Evolutionary conservation across 2,797 vertebrate species (phyloP).

Genomic region (Scyliorhinus canicula): DNA sequence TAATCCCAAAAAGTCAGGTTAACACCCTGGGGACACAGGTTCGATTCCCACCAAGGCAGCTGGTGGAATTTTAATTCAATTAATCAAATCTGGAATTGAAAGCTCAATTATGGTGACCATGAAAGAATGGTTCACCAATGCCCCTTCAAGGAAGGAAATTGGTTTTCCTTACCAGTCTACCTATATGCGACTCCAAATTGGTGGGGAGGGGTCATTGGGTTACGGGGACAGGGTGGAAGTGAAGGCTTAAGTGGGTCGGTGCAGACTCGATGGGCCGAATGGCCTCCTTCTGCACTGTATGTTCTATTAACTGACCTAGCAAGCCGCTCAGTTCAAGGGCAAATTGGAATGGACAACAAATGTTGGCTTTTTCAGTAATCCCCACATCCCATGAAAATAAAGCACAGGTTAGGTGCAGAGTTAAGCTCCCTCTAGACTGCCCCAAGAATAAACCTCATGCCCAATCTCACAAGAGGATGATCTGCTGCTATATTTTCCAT

Average conservation of each 20-base stretch:
- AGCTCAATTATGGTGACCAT: no score
- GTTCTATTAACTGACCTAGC: not conserved
- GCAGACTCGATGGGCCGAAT: no score
- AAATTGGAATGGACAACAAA: not conserved
- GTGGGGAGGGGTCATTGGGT: no score
- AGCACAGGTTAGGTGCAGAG: not conserved
- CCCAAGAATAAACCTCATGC: not conserved
- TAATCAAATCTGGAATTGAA: no score
- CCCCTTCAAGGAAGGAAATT: not conserved
- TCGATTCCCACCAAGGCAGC: no score
- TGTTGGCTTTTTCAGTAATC: not conserved
- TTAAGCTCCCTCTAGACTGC: not conserved
- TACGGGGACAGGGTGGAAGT: no score
- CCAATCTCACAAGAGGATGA: not conserved
- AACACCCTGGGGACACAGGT: no score
- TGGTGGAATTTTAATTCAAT: no score
- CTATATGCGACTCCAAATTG: not conserved
- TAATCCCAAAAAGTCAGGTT: no score
- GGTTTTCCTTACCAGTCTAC: not conserved
- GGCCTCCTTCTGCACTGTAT: no score
- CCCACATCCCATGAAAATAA: not conserved
- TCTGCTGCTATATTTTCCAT: not conserved
- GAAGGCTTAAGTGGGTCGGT: no score
- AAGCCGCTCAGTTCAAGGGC: not conserved
- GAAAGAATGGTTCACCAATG: not conserved